These are phyloP conservation scores for Mythimna loreyi DNA, from an alignment of 2,888 invertebrate species.

Conservation along the genomic window DNA sequence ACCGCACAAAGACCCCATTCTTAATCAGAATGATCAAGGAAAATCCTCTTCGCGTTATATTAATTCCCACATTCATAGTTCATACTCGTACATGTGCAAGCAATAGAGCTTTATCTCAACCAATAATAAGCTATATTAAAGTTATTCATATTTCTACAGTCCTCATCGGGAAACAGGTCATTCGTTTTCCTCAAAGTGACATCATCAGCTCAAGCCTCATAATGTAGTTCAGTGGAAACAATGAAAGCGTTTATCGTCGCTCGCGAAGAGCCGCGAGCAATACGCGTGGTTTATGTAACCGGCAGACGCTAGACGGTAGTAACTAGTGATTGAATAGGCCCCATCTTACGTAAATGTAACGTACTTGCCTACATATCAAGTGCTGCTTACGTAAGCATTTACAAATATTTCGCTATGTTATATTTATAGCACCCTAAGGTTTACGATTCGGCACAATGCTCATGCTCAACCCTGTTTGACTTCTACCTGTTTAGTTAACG, in stretches of 20 bases:
- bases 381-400: conserved; percentile 77
- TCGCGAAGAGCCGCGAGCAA: conserved; percentile 73
- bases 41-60: conserved; percentile 41
- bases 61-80: conserved; percentile 39
- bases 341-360: conserved; percentile 87
- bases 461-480: background rate
- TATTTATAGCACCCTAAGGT: conserved; percentile 24
- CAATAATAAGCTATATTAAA: conserved; percentile 40
- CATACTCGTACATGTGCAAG: conserved; percentile 28
- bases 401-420: conserved; percentile 69
- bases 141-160: conserved; percentile 57
- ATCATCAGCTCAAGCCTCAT: conserved; percentile 63
- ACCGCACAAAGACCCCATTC: background rate
- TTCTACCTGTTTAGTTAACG: background rate
- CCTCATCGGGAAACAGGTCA: conserved; percentile 57
- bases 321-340: conserved; percentile 85
- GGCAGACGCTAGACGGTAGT: conserved; percentile 80
- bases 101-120: conserved; percentile 45
- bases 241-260: conserved; percentile 65
- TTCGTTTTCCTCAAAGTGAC: conserved; percentile 71
- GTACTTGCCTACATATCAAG: conserved; percentile 82
- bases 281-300: conserved; percentile 81
- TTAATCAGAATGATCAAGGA: conserved; percentile 37
- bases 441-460: background rate
- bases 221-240: conserved; percentile 70